Percentiles rank a stretch among this genome's conserved stretches.
Evolutionary conservation across 1,140 invertebrate species (phyloP).

Genomic region (Drosophila lini): DNA sequence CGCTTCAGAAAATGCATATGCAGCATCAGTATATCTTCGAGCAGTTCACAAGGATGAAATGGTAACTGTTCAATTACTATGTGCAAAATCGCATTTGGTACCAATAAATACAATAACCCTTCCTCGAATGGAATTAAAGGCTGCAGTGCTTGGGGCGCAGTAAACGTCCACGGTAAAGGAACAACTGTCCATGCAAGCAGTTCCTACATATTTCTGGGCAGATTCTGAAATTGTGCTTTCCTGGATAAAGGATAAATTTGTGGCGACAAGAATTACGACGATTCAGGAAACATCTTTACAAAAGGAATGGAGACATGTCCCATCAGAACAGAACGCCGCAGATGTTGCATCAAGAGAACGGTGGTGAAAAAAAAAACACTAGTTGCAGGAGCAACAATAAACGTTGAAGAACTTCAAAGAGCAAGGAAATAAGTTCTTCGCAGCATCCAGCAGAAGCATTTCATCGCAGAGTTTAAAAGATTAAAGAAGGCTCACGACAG

Average conservation of each 20-base stretch:
- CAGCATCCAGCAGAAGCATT: too few relatives aligned
- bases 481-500: too few relatives aligned
- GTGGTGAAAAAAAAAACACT: too few relatives aligned
- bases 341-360: neutral
- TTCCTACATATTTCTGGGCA: neutral
- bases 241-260: neutral
- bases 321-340: neutral
- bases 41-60: too few relatives aligned
- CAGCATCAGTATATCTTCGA: too few relatives aligned
- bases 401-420: too few relatives aligned
- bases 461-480: too few relatives aligned
- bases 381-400: too few relatives aligned
- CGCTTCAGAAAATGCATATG: neutral
- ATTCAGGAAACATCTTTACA: neutral
- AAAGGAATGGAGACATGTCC: neutral
- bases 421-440: too few relatives aligned
- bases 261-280: neutral
- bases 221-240: neutral
- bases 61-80: neutral
- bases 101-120: neutral
- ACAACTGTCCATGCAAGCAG: neutral
- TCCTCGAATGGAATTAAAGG: neutral
- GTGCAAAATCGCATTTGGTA: constrained; percentile 1
- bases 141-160: neutral
- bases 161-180: neutral